Conservation (phyloP, 2,797 vertebrate species). For the Varecia variegata region DNA sequence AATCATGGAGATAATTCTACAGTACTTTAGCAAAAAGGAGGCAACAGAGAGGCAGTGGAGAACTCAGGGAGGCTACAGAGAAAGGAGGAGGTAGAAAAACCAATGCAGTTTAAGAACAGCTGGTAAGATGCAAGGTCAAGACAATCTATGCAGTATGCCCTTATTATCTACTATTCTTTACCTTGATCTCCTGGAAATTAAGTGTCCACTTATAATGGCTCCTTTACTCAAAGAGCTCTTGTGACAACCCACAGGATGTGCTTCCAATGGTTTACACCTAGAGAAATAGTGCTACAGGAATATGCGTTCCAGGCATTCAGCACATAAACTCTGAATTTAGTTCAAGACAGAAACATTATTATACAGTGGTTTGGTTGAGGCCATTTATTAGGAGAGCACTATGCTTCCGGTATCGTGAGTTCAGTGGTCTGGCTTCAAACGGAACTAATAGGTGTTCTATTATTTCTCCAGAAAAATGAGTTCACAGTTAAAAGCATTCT, state of each 20-base stretch:
- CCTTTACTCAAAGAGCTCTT: not conserved
- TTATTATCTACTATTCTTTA: not conserved
- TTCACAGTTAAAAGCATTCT: not conserved
- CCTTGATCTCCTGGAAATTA: not conserved
- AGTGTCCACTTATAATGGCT: not conserved
- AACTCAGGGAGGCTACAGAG: not conserved
- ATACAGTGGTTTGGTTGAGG: not conserved
- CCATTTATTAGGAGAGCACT: not conserved
- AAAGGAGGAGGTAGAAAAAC: not conserved
- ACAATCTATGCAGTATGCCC: not conserved
- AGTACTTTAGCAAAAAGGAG: not conserved
- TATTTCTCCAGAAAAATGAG: not conserved
- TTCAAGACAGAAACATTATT: constrained; percentile 6
- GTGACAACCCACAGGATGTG: not conserved
- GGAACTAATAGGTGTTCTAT: not conserved
- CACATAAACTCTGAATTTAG: not conserved
- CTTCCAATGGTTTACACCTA: not conserved
- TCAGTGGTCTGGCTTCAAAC: not conserved
- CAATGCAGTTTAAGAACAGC: not conserved
- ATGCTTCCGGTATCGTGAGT: not conserved
- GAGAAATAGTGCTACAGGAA: not conserved
- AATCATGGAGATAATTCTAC: not conserved
- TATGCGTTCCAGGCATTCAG: not conserved
- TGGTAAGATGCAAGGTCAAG: not conserved
- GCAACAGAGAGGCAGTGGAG: not conserved